Percentiles rank a stretch among this genome's conserved stretches.
Evolutionary conservation across 2,797 vertebrate genomes (phyloP).

Genomic region (Thalassophryne amazonica): DNA sequence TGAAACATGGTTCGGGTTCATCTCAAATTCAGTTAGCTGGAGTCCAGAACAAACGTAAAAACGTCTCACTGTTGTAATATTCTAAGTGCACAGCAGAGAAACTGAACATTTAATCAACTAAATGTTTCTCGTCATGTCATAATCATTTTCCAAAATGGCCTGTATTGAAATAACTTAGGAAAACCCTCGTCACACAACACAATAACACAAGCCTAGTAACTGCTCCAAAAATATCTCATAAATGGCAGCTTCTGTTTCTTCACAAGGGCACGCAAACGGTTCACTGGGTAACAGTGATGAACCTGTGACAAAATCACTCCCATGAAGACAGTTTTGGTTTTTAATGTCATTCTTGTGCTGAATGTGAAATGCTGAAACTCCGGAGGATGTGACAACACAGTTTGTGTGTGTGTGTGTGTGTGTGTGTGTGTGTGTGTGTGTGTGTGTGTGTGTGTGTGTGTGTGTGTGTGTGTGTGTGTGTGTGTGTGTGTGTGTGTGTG

Average conservation of each 20-base stretch:
- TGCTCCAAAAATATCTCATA: background rate
- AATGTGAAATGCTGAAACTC: no score
- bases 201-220: background rate
- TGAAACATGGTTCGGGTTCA: no score
- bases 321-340: no score
- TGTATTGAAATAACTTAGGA: background rate
- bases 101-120: background rate
- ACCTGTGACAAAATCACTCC: background rate
- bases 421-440: no score
- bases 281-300: slow-evolving; percentile 3
- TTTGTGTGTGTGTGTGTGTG: no score
- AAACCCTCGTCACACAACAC: background rate
- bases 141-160: background rate
- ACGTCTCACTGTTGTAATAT: background rate
- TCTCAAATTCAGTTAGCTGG: no score
- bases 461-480: no score
- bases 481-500: no score
- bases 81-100: background rate
- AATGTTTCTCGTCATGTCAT: background rate
- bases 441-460: no score
- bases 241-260: slow-evolving; percentile 13
- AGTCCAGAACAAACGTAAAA: no score
- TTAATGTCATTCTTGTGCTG: no score
- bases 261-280: background rate
- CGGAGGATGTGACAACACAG: no score